Evolutionary conservation across 1,140 invertebrate species (phyloP).

Genomic region (Monochamus saltuarius): DNA sequence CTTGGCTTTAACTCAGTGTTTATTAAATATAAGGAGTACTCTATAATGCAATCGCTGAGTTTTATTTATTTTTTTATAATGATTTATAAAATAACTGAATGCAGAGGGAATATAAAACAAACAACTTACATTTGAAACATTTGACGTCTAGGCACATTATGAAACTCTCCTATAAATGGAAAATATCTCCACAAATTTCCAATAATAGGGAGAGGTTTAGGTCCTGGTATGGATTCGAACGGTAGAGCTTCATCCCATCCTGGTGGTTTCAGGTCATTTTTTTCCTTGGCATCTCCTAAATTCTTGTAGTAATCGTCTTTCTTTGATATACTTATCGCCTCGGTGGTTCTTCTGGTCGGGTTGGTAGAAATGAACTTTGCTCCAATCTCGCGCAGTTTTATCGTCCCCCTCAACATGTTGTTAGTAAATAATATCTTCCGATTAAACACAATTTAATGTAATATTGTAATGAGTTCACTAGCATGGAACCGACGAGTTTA

Average conservation of each 20-base stretch:
- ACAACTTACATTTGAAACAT: too few relatives aligned
- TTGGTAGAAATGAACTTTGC: neutral
- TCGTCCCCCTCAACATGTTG: neutral
- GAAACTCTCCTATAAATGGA: neutral
- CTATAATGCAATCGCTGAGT: too few relatives aligned
- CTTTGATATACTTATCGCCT: neutral
- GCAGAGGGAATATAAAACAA: too few relatives aligned
- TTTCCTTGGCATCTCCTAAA: neutral
- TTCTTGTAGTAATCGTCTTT: neutral
- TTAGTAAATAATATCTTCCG: neutral
- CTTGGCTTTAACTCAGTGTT: too few relatives aligned
- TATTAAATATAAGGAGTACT: too few relatives aligned
- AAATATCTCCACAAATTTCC: conserved; percentile 47
- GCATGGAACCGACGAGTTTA: too few relatives aligned
- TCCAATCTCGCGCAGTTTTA: neutral
- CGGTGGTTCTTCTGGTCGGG: neutral
- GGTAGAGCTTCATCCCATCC: conserved; percentile 37
- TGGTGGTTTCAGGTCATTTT: conserved; percentile 6
- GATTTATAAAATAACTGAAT: too few relatives aligned
- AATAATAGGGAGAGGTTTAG: conserved; percentile 47
- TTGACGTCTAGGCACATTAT: too few relatives aligned
- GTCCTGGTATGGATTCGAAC: conserved; percentile 54
- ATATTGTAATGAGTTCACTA: too few relatives aligned
- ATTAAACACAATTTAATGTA: too few relatives aligned
- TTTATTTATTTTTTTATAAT: too few relatives aligned